Conservation (phyloP, 2,888 invertebrate species). For the Acleris cristana region DNA sequence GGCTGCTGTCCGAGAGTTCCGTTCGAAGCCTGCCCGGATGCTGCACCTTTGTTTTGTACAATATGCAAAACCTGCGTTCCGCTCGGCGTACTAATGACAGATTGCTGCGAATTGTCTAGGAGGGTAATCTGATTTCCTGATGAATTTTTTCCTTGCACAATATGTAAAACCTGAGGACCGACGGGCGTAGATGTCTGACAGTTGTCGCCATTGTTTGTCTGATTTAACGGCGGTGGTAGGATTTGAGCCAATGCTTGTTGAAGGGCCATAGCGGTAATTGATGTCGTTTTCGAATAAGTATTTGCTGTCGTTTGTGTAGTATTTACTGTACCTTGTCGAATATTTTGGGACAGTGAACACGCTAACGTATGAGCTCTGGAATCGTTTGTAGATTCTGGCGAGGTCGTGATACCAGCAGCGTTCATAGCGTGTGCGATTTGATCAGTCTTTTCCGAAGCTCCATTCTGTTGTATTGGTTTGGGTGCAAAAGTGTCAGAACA, state of each 20-base stretch:
- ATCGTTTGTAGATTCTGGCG: conserved; percentile 52
- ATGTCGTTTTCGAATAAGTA: conserved; percentile 64
- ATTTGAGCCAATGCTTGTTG: conserved; percentile 80
- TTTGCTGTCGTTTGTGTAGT: conserved; percentile 53
- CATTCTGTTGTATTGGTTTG: conserved; percentile 52
- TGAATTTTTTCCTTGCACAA: conserved; percentile 75
- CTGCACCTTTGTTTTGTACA: conserved; percentile 70
- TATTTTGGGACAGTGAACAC: conserved; percentile 81
- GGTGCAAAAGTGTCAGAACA: conserved; percentile 40
- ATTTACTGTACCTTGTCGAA: conserved; percentile 60
- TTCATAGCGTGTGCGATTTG: conserved; percentile 78
- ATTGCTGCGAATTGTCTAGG: conserved; percentile 70
- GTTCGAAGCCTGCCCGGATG: conserved; percentile 52
- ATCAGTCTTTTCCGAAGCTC: conserved; percentile 62
- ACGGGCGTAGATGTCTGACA: conserved; percentile 54
- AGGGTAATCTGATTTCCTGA: conserved; percentile 70
- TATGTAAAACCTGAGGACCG: conserved; percentile 73
- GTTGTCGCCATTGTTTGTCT: conserved; percentile 59
- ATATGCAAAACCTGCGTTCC: conserved; percentile 76
- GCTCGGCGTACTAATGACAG: conserved; percentile 68
- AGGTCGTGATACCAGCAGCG: conserved; percentile 72
- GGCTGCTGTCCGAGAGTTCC: conserved; percentile 57
- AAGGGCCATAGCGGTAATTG: conserved; percentile 72
- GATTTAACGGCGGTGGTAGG: conserved; percentile 73
- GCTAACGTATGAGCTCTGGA: conserved; percentile 71